Conservation (phyloP, 2,888 invertebrate species). For the Labia minor region DNA sequence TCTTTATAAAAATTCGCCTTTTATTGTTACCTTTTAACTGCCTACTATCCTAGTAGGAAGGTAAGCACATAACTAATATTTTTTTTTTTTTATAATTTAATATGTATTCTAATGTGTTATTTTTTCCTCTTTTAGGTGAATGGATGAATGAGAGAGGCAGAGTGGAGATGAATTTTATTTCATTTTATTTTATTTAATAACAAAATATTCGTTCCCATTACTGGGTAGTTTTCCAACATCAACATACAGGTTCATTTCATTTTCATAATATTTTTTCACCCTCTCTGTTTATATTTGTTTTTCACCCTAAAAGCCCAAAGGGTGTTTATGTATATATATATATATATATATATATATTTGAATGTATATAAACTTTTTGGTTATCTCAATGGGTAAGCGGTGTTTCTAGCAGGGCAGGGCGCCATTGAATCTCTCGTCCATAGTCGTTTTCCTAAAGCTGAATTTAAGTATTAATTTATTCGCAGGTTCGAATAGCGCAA, state of each 20-base stretch:
- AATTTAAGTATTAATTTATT: conserved; percentile 13
- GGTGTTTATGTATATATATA: neutral
- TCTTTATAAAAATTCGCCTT: too few species aligned
- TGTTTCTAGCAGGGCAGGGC: neutral
- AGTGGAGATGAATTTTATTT: too few species aligned
- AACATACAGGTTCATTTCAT: neutral
- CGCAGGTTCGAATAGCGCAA: neutral
- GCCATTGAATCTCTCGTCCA: neutral
- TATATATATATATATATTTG: too few species aligned
- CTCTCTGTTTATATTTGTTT: neutral
- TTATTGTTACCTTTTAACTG: too few species aligned
- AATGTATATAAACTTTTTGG: neutral
- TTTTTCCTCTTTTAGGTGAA: too few species aligned
- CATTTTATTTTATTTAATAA: too few species aligned
- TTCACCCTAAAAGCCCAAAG: neutral
- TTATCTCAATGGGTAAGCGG: neutral
- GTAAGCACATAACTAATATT: too few species aligned
- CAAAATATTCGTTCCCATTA: too few species aligned
- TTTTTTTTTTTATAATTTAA: too few species aligned
- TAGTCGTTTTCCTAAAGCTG: neutral
- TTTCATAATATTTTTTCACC: conserved; percentile 7
- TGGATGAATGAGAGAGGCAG: too few species aligned
- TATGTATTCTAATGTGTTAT: too few species aligned
- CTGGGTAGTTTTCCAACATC: neutral
- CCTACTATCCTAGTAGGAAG: too few species aligned